phyloP scores from a whole-genome alignment of 2,797 vertebrate genomes.

The Staurois parvus region DNA sequence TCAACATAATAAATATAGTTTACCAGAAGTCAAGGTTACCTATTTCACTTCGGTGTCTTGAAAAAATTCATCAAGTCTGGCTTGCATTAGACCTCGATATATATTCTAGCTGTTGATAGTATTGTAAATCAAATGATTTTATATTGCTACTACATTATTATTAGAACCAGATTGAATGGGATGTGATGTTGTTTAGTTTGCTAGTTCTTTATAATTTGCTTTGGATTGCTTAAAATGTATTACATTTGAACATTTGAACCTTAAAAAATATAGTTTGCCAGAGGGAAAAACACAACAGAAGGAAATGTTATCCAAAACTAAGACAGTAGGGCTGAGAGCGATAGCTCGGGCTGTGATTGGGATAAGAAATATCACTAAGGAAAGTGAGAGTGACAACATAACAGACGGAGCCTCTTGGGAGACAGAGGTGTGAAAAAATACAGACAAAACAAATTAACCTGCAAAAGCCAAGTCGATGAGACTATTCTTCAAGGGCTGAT shows the following conservation, averaged over 20 bases:
- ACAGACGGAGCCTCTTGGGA: conserved; percentile 29
- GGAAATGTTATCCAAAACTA: neutral
- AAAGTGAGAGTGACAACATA: conserved; percentile 52
- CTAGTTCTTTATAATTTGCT: neutral
- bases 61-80: too few relatives aligned
- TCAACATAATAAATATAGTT: too few relatives aligned
- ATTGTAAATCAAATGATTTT: too few relatives aligned
- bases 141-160: too few relatives aligned
- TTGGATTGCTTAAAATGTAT: neutral
- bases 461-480: conserved; percentile 24
- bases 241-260: neutral
- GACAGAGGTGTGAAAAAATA: conserved; percentile 20
- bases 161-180: neutral
- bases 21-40: too few relatives aligned
- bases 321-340: neutral
- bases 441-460: conserved; percentile 35
- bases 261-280: neutral
- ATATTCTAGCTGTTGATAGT: too few relatives aligned
- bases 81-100: too few relatives aligned
- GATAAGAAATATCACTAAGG: conserved; percentile 33
- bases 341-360: neutral
- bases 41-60: too few relatives aligned
- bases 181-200: neutral
- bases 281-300: neutral
- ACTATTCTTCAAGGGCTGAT: conserved; percentile 36